These are phyloP conservation scores for Nephotettix cincticeps DNA, from an alignment of 1,140 invertebrate species.

Conservation along the genomic window DNA sequence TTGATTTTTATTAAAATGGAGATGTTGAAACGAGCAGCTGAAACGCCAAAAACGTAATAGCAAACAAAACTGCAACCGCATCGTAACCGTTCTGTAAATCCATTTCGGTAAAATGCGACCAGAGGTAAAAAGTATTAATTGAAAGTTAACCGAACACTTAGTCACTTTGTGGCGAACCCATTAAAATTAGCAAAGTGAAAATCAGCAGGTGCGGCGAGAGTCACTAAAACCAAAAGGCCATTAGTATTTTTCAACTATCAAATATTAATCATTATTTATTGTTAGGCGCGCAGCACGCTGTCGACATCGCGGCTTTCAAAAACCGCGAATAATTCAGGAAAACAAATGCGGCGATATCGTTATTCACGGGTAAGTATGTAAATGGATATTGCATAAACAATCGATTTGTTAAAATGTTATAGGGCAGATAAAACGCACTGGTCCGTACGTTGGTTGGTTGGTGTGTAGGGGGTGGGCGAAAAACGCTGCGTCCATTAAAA, in stretches of 20 bases:
- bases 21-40: too few relatives aligned
- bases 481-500: constrained; percentile 7
- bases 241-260: constrained; percentile 15
- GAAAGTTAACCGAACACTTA: constrained; percentile 13
- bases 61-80: too few relatives aligned
- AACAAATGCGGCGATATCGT: neutral
- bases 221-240: constrained; percentile 15
- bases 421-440: neutral
- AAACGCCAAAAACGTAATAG: too few relatives aligned
- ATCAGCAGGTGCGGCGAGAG: neutral
- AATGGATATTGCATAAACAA: constrained; percentile 18
- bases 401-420: constrained; percentile 20
- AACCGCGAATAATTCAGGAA: constrained; percentile 13
- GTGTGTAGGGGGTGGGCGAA: neutral
- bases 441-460: neutral
- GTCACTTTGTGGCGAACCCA: constrained; percentile 6
- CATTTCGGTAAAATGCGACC: constrained; percentile 6
- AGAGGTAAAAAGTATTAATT: constrained; percentile 13
- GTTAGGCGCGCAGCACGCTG: neutral
- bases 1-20: too few relatives aligned
- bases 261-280: constrained; percentile 19
- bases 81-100: neutral
- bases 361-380: constrained; percentile 15
- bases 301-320: neutral
- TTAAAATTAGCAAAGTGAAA: constrained; percentile 22